Evolutionary conservation across 2,888 invertebrate genomes (phyloP).

Genomic region (Xanthia togata): DNA sequence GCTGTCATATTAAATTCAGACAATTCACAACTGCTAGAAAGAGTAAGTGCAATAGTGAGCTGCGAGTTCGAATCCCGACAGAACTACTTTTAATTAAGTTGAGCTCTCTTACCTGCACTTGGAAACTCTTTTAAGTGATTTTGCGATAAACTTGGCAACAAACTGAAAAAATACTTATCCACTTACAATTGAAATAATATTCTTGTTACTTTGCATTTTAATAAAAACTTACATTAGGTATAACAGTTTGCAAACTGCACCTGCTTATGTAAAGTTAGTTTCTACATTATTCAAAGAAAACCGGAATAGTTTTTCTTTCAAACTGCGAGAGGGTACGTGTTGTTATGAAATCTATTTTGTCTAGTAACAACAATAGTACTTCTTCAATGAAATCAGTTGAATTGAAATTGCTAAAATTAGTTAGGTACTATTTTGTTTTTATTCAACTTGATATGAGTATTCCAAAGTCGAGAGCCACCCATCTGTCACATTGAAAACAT

Average conservation of each 20-base stretch:
- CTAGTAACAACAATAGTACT: slow-evolving; percentile 8
- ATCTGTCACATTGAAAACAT: neutral
- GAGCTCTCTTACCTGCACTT: slow-evolving; percentile 77
- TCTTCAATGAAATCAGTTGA: neutral
- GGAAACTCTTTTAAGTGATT: slow-evolving; percentile 82
- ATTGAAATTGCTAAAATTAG: neutral
- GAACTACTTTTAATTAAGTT: slow-evolving; percentile 83
- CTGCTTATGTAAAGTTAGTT: slow-evolving; percentile 56
- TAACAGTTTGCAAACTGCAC: slow-evolving; percentile 57
- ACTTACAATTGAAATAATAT: slow-evolving; percentile 70
- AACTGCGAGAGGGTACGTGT: slow-evolving; percentile 26
- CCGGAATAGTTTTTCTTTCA: slow-evolving; percentile 45
- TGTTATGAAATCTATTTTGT: slow-evolving; percentile 27
- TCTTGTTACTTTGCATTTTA: slow-evolving; percentile 71
- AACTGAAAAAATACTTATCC: slow-evolving; percentile 79
- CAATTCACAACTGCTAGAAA: slow-evolving; percentile 41
- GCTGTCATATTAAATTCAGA: slow-evolving; percentile 20
- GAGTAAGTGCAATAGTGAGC: slow-evolving; percentile 61
- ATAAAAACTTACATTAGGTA: slow-evolving; percentile 65
- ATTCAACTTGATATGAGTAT: neutral
- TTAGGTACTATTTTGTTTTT: neutral
- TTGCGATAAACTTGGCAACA: slow-evolving; percentile 79
- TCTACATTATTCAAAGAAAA: slow-evolving; percentile 60
- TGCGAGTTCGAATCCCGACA: slow-evolving; percentile 70
- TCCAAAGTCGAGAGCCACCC: neutral